These are phyloP conservation scores for Plestiodon gilberti DNA, from an alignment of 2,113 vertebrate genomes.

Conservation along the genomic window DNA sequence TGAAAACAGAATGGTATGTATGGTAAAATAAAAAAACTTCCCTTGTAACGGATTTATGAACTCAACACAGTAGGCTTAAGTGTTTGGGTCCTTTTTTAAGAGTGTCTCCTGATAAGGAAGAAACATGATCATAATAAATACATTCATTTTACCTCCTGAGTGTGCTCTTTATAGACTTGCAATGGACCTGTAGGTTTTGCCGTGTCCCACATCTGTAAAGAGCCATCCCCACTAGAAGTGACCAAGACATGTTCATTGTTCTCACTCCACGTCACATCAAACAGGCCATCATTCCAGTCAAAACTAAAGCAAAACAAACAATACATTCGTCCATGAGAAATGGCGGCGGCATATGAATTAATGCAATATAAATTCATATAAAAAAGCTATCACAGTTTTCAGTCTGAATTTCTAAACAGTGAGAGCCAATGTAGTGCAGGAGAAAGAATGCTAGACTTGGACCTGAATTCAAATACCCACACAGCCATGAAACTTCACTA, in stretches of 20 bases:
- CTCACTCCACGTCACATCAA: slow-evolving; percentile 96
- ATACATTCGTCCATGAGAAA: slow-evolving; percentile 24
- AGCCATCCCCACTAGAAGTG: slow-evolving; percentile 91
- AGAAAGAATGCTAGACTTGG: neutral
- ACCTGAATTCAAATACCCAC: neutral
- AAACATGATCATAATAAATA: slow-evolving; percentile 22
- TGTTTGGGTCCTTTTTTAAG: neutral
- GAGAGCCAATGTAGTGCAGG: neutral
- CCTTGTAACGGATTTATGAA: neutral
- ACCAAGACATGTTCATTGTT: slow-evolving; percentile 91
- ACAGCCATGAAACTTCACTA: neutral
- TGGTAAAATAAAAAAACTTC: neutral
- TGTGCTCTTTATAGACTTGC: slow-evolving; percentile 88
- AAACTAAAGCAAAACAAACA: slow-evolving; percentile 77
- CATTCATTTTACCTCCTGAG: slow-evolving; percentile 87
- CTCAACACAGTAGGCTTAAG: neutral
- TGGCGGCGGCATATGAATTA: rapidly evolving
- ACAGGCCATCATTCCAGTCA: slow-evolving; percentile 93
- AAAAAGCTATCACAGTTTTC: neutral
- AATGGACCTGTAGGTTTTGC: slow-evolving; percentile 84
- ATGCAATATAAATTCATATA: neutral
- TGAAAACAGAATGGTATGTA: neutral
- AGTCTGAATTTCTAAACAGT: neutral
- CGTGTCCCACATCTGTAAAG: slow-evolving; percentile 94
- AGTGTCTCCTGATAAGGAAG: neutral